phyloP scores from a whole-genome alignment of 2,888 invertebrate species.

The Helicoverpa assulta region DNA sequence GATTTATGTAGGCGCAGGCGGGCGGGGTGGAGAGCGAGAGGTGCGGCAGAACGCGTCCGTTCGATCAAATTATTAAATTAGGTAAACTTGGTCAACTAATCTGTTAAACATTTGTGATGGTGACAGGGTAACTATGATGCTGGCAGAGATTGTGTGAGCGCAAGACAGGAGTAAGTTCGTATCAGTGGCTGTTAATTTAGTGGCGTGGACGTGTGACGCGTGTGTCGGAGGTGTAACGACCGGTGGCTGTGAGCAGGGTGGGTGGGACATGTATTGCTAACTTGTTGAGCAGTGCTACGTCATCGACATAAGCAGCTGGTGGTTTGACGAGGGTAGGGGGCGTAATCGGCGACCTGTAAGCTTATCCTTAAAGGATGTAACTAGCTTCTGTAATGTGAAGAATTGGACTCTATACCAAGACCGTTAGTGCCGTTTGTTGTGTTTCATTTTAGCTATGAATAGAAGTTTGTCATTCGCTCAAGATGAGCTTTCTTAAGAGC shows the following conservation, averaged over 20 bases:
- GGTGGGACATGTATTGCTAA: constrained; percentile 37
- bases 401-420: constrained; percentile 2
- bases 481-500: not conserved
- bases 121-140: constrained; percentile 35
- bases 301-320: constrained; percentile 35
- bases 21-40: constrained; percentile 59
- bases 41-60: constrained; percentile 67
- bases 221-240: constrained; percentile 17
- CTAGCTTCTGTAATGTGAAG: not conserved
- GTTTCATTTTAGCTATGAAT: not conserved
- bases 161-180: not conserved
- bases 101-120: constrained; percentile 67
- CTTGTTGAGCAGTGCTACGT: constrained; percentile 52
- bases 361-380: constrained; percentile 19
- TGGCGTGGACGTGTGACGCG: constrained; percentile 11
- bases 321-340: constrained; percentile 22
- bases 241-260: constrained; percentile 12
- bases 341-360: constrained; percentile 27
- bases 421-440: not conserved
- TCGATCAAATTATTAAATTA: constrained; percentile 83
- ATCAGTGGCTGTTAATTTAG: constrained; percentile 22
- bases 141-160: constrained; percentile 44
- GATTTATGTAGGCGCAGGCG: constrained; percentile 87
- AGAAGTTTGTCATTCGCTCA: not conserved
- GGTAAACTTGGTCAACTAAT: constrained; percentile 77